A percentile compares a stretch with the other conserved stretches of the same genome.
phyloP scores from a whole-genome alignment of 2,888 invertebrate genomes.

The Allacma fusca region DNA sequence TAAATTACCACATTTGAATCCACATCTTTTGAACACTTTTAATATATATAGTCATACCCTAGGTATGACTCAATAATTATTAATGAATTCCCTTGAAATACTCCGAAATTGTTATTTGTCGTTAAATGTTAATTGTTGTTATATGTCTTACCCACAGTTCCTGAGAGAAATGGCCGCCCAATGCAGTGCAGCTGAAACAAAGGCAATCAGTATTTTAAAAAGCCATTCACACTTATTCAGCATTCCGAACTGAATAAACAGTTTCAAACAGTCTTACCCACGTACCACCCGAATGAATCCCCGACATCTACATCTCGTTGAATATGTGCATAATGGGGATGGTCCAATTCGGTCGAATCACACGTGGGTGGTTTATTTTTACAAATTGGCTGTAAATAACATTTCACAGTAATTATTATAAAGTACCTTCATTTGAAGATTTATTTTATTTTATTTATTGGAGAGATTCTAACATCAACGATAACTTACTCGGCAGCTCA shows the following conservation, averaged over 20 bases:
- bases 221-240: no score
- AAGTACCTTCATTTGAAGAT: background rate
- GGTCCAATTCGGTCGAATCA: background rate
- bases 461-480: background rate
- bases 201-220: background rate
- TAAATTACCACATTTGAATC: background rate
- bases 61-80: no score
- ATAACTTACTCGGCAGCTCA: constrained; percentile 38
- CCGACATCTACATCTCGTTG: constrained; percentile 24
- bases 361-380: constrained; percentile 30
- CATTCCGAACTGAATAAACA: no score
- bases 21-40: background rate
- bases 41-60: no score
- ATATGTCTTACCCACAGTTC: constrained; percentile 49
- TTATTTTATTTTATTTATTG: background rate
- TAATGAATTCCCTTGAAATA: no score
- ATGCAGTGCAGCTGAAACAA: constrained; percentile 38
- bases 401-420: no score
- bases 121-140: no score
- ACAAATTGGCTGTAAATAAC: constrained; percentile 32
- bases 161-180: constrained; percentile 47
- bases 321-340: constrained; percentile 40
- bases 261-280: constrained; percentile 38
- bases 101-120: no score
- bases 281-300: constrained; percentile 49